A percentile compares a stretch with the other conserved stretches of the same genome.
phyloP scores from a whole-genome alignment of 2,888 invertebrate species.

The Copidosoma aretas region DNA sequence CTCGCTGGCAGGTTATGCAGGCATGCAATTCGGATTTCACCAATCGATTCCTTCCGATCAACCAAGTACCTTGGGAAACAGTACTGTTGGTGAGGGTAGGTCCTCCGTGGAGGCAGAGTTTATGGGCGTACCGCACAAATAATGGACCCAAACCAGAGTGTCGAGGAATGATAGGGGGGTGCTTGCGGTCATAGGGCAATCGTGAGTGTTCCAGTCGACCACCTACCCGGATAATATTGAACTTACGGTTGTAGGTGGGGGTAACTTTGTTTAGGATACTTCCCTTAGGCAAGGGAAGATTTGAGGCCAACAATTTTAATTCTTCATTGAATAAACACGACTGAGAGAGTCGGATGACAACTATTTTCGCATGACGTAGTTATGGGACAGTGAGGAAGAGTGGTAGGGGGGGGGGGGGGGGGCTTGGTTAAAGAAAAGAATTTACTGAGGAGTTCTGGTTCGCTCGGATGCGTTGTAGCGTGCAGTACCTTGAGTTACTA shows the following conservation, averaged over 20 bases:
- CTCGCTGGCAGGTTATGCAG: constrained; percentile 15
- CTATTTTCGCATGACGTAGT: no score
- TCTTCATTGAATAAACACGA: no score
- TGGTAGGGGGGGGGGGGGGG: no score
- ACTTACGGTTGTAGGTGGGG: no score
- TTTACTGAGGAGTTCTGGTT: background rate
- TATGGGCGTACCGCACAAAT: constrained; percentile 19
- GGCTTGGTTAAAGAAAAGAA: background rate
- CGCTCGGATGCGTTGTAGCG: background rate
- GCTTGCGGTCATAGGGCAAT: constrained; percentile 1
- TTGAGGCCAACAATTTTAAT: no score
- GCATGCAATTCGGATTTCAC: no score
- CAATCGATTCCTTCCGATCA: constrained; percentile 10
- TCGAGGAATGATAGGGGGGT: constrained; percentile 27
- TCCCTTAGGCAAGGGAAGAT: no score
- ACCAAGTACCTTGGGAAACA: constrained; percentile 12
- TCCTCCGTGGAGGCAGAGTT: constrained; percentile 1
- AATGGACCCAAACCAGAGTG: constrained; percentile 5
- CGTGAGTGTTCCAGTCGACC: constrained; percentile 35
- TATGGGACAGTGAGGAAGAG: no score
- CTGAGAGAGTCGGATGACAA: no score
- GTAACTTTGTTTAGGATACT: no score
- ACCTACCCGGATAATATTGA: background rate
- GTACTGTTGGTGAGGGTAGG: constrained; percentile 4
- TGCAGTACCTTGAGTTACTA: background rate